phyloP scores from a whole-genome alignment of 2,797 vertebrate genomes.

The Podarcis lilfordi region DNA sequence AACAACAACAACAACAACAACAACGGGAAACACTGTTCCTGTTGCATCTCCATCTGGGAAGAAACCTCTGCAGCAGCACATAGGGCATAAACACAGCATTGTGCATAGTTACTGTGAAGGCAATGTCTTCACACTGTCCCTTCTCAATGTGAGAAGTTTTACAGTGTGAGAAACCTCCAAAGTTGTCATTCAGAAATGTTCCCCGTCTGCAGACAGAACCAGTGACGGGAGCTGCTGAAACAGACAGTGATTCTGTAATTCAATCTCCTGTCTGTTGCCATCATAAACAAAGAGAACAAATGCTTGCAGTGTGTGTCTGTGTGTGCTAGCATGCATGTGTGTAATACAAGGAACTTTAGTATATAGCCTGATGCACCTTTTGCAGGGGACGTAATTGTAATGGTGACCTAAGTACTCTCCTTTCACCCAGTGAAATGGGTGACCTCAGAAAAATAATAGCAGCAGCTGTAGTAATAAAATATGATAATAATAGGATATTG shows the following conservation, averaged over 20 bases:
- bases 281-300: not conserved
- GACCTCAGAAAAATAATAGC: not conserved
- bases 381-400: not conserved
- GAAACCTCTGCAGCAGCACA: not conserved
- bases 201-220: not conserved
- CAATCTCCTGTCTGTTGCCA: not conserved
- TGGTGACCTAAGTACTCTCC: not conserved
- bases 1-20: too few species aligned
- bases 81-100: rapidly evolving
- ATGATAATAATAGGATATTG: not conserved
- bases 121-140: rapidly evolving
- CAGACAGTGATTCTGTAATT: not conserved
- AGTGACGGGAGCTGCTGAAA: not conserved
- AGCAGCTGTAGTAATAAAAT: not conserved
- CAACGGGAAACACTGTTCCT: not conserved
- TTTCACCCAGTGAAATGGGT: not conserved
- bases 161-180: not conserved
- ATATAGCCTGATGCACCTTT: conserved; percentile 53
- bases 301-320: not conserved
- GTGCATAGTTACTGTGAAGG: rapidly evolving
- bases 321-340: conserved; percentile 35
- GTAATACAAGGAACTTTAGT: conserved; percentile 53
- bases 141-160: not conserved
- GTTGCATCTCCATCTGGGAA: not conserved
- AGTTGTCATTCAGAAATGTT: not conserved